Percentiles rank a stretch among this genome's conserved stretches.
phyloP scores from a whole-genome alignment of 2,888 invertebrate genomes.

The Cheilosia scutellata region DNA sequence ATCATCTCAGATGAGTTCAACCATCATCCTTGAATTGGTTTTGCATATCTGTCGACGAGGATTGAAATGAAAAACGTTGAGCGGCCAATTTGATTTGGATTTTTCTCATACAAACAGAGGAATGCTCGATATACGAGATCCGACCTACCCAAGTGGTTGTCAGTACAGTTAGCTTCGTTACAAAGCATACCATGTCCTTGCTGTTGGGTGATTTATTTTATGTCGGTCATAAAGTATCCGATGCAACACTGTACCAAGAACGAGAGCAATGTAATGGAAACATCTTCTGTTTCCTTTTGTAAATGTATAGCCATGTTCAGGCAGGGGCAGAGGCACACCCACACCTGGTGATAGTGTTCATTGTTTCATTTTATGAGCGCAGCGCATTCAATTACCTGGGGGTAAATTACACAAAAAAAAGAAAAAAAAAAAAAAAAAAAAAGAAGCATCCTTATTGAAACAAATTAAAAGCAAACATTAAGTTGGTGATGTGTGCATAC shows the following conservation, averaged over 20 bases:
- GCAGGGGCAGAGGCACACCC: neutral
- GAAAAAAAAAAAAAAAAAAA: neutral
- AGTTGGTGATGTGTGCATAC: neutral
- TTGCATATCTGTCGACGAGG: neutral
- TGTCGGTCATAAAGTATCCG: constrained; percentile 31
- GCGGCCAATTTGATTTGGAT: constrained; percentile 51
- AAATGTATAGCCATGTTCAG: neutral
- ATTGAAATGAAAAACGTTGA: constrained; percentile 50
- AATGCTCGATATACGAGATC: constrained; percentile 34
- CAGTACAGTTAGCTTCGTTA: neutral
- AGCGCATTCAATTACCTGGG: neutral
- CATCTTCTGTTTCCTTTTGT: neutral
- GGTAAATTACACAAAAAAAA: neutral
- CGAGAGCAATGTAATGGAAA: neutral
- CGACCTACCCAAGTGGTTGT: constrained; percentile 34
- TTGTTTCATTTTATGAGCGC: neutral
- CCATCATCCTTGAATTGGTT: too few relatives aligned
- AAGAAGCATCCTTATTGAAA: neutral
- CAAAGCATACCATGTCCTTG: constrained; percentile 16
- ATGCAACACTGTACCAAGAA: neutral
- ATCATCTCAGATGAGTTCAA: too few relatives aligned
- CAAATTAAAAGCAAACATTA: neutral
- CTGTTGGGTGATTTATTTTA: constrained; percentile 40
- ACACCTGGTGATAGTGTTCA: neutral
- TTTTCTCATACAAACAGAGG: neutral